Base-by-base conservation (phyloP, 30 jellyfish, hydroid and myxozoan genomes). In the Aurelia sp. region DNA sequence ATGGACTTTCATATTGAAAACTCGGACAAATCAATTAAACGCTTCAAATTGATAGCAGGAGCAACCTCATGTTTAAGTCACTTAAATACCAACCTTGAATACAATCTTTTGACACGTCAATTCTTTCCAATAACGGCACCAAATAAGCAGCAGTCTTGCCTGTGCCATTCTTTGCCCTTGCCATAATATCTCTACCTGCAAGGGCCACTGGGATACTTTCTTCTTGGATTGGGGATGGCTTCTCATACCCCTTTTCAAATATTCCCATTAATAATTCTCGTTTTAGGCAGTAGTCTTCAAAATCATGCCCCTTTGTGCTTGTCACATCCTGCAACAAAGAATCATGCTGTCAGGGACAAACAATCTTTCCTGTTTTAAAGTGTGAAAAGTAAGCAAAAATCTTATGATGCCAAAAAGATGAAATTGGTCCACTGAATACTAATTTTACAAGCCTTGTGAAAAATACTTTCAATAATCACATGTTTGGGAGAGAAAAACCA, bases 141-240 rank as follows among this genome's bases (percentile, higher is more conserved):
- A 93, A 86, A 55, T 93, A 93, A 2, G 98, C 97, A 17, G 96
- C 98, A 69, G 98, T 93, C 61, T 93, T 93, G 33, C 98, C 98
- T 33, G 98, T 93, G 50, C 98, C 98, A 88, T 93, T 93, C 78
- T 93, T 93, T 11, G 98, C 97, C 59, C 98, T 85, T 30, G 97
- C 97, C 98, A 93, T 82, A 23, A 89, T 89, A 61, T 93, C 97
- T 79, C 97, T 84, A 13, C 98, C 98, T 30, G 96, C 96, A 53
- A 93, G 87, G n/a, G 97, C 97, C 22, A 88, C 86, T 12, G 98
- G 98, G 40, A 93, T 93, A 66, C 97, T 88, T 72, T 93, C 97
- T 63, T 93, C 98, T 77, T 93, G 98, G 67, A 93, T 89, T 48
- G 98, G 98, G 35, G 98, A 88, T 48, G 98, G 98, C 65, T 85